Percentiles rank a stretch among this genome's conserved stretches.
phyloP scores from a whole-genome alignment of 2,888 invertebrate genomes.

The Drosophila hawaiiensis region DNA sequence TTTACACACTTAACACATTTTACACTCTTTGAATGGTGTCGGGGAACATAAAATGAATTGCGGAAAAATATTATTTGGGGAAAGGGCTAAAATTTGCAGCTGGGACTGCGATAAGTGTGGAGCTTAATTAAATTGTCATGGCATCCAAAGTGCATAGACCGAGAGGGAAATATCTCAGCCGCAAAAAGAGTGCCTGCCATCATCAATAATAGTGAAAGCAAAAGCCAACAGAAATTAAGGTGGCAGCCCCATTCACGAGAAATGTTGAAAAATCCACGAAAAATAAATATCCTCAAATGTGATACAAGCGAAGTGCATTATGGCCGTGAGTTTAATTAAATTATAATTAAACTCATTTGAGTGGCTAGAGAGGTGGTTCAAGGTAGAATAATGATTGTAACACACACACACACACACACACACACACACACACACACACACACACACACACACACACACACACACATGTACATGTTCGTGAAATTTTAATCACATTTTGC shows the following conservation, averaged over 20 bases:
- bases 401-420: constrained; percentile 7
- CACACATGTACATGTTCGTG: constrained; percentile 46
- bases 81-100: constrained; percentile 21
- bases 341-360: constrained; percentile 80
- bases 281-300: constrained; percentile 49
- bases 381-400: constrained; percentile 8
- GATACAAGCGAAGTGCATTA: constrained; percentile 78
- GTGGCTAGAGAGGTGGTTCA: constrained; percentile 16
- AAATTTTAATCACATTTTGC: constrained; percentile 60
- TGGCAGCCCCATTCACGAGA: constrained; percentile 28
- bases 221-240: constrained; percentile 21
- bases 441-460: background rate
- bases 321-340: constrained; percentile 76
- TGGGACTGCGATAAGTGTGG: constrained; percentile 63
- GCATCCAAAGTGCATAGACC: constrained; percentile 23
- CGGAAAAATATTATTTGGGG: background rate
- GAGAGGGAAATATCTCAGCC: background rate
- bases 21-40: background rate
- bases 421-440: constrained; percentile 10
- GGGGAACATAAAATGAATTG: background rate
- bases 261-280: background rate
- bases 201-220: background rate
- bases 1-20: background rate
- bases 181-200: background rate
- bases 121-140: constrained; percentile 71